Base-by-base conservation (phyloP, 2,113 vertebrate genomes). In the Gopherus flavomarginatus region DNA sequence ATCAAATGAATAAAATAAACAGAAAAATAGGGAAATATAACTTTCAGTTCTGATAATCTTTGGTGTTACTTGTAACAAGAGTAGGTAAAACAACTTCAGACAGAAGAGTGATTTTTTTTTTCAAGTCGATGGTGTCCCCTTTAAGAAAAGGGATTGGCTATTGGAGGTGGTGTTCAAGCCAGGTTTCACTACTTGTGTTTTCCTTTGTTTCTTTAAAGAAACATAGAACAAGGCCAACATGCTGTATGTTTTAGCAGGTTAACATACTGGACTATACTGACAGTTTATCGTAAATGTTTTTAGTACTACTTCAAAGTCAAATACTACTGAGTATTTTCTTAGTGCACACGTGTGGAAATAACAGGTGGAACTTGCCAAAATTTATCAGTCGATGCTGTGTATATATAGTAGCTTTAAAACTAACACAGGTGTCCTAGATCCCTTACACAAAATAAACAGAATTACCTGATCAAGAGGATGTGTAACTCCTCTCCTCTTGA, bases 301-400 rank as follows among this genome's bases (percentile, higher is more conserved):
- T 87, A 83, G 87, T 97, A 95, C 92, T 96, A 94, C 95, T 97
- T 96, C 95, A 92, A 97, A 96, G 95, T 90, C 97, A 97, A 59
- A 42, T 42, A 42, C 42, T 42, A 96, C 95, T 97, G 90, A 93
- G 94, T 97, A 97, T 97, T 98, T 97, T 97, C 93, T 81, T 92
- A 90, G 90, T 86, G 97, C 93, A 93, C 94, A 91, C 97, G 98
- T 98, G 98, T 98, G 98, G 59, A 98, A 98, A 98, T 96, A 97
- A 98, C 97, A 98, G 97, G 94, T 96, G 97, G 93, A 88, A 95
- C 87, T 95, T 93, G 95, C 95, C 97, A 97, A 97, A 97, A 96
- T 94, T 82, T 85, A 94, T 94, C 93, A 65, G 77, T 96, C 94
- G 83, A 97, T 96, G 92, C 92, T 92, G 97, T 95, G 52, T 54